Evolutionary conservation across 2,888 invertebrate species (phyloP).

Genomic region (Drosophila borealis): DNA sequence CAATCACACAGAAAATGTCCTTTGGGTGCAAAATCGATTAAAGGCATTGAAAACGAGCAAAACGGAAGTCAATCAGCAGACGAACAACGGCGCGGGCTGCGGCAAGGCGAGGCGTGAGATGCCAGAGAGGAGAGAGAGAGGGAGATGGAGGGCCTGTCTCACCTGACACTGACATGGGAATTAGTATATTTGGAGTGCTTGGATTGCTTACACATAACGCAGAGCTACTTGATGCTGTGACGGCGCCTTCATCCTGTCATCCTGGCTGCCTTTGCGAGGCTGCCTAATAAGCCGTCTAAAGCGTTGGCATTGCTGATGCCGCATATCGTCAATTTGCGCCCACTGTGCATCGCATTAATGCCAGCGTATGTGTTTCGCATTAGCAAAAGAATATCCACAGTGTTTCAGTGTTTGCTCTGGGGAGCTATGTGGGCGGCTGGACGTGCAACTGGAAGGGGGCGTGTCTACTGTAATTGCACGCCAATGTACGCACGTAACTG

Average conservation of each 20-base stretch:
- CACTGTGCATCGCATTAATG: slow-evolving; percentile 69
- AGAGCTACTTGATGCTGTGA: background rate
- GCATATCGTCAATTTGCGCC: slow-evolving; percentile 59
- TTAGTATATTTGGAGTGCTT: slow-evolving; percentile 54
- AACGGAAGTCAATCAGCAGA: slow-evolving; percentile 82
- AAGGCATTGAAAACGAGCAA: slow-evolving; percentile 60
- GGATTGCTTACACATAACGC: slow-evolving; percentile 57
- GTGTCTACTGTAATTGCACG: slow-evolving; percentile 76
- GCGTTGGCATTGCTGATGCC: slow-evolving; percentile 47
- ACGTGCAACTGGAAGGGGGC: slow-evolving; percentile 10
- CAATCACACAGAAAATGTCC: slow-evolving; percentile 75
- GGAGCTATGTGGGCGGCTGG: slow-evolving; percentile 25
- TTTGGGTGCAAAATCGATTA: slow-evolving; percentile 83
- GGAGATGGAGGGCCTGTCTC: slow-evolving; percentile 15
- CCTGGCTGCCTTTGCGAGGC: slow-evolving; percentile 22
- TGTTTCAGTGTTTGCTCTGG: slow-evolving; percentile 56
- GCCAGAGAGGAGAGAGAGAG: background rate
- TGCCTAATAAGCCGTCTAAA: slow-evolving; percentile 65
- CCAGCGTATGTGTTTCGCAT: slow-evolving; percentile 78
- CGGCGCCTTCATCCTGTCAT: slow-evolving; percentile 28
- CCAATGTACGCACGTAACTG: slow-evolving; percentile 81
- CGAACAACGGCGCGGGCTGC: slow-evolving; percentile 10
- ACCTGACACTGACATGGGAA: slow-evolving; percentile 77
- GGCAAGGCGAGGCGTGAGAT: slow-evolving; percentile 11
- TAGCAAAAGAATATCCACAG: slow-evolving; percentile 71